Conservation (phyloP, 2,113 vertebrate genomes). For the Mormyrus iriodes region DNA sequence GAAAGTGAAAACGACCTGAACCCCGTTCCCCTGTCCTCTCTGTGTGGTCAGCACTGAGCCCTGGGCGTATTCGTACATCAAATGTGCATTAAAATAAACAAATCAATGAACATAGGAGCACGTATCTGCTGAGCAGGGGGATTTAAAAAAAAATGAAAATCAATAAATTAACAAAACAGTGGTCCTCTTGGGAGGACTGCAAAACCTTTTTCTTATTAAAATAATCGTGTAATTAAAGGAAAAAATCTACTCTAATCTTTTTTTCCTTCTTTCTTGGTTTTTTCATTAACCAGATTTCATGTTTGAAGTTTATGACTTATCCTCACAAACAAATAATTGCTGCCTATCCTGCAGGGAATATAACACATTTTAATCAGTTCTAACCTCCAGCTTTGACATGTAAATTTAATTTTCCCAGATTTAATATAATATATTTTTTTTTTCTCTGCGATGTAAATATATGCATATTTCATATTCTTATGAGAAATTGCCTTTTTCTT, state of each 20-base stretch:
- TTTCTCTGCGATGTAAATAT: slow-evolving; percentile 39
- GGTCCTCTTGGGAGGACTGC: slow-evolving; percentile 32
- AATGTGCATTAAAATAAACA: not conserved
- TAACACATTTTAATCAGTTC: slow-evolving; percentile 50
- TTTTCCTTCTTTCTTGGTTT: slow-evolving; percentile 34
- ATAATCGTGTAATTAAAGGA: slow-evolving; percentile 48
- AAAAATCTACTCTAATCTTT: slow-evolving; percentile 42
- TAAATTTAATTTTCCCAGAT: slow-evolving; percentile 47
- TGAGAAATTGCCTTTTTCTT: slow-evolving; percentile 45
- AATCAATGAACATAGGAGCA: not conserved
- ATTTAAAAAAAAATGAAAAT: slow-evolving; percentile 9
- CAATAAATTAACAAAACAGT: slow-evolving; percentile 15
- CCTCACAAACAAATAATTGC: slow-evolving; percentile 57
- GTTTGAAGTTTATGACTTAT: slow-evolving; percentile 52
- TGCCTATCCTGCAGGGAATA: slow-evolving; percentile 34
- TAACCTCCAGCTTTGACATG: slow-evolving; percentile 54
- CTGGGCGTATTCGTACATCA: not conserved
- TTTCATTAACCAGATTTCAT: slow-evolving; percentile 55
- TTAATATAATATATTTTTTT: slow-evolving; percentile 41
- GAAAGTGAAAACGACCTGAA: not conserved
- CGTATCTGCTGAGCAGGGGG: not conserved
- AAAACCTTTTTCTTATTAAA: slow-evolving; percentile 38
- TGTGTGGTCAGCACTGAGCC: not conserved
- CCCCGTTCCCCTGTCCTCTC: not conserved
- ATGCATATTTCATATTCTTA: slow-evolving; percentile 55